Evolutionary conservation across 1,140 invertebrate genomes (phyloP).

Genomic region (Ctenoplectra terminalis): DNA sequence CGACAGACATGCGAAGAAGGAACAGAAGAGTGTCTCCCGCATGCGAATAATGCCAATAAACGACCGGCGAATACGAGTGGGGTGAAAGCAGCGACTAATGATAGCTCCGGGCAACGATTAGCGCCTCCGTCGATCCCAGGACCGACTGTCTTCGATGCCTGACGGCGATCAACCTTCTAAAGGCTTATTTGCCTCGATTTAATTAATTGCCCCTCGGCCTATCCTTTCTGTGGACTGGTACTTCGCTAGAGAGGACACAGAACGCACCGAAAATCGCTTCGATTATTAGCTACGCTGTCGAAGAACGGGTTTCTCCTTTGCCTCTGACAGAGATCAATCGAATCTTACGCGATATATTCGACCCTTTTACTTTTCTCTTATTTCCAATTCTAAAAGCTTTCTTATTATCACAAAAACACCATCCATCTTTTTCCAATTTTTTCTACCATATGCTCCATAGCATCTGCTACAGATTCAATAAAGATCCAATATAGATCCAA

Average conservation of each 20-base stretch:
- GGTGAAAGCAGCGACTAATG: constrained; percentile 65
- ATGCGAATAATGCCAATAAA: constrained; percentile 47
- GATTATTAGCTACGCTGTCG: not conserved
- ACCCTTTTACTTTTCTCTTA: too few relatives aligned
- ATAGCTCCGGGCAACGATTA: constrained; percentile 61
- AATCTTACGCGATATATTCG: too few relatives aligned
- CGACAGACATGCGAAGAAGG: constrained; percentile 12
- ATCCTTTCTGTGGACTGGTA: constrained; percentile 35
- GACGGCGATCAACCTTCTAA: constrained; percentile 63
- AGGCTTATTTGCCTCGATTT: constrained; percentile 68
- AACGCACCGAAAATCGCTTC: constrained; percentile 43
- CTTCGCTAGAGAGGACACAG: constrained; percentile 5
- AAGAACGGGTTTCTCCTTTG: constrained; percentile 13
- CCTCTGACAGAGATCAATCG: not conserved
- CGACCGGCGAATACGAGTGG: constrained; percentile 38
- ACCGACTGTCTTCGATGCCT: constrained; percentile 57
- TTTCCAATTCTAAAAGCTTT: too few relatives aligned
- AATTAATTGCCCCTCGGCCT: constrained; percentile 67
- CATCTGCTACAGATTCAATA: too few relatives aligned
- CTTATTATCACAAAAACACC: too few relatives aligned
- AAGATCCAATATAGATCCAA: not conserved
- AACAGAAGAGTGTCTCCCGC: constrained; percentile 16
- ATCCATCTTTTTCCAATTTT: too few relatives aligned
- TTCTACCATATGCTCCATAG: too few relatives aligned
- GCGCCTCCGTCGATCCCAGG: constrained; percentile 60